Percentiles rank a stretch among this genome's conserved stretches.
phyloP scores from a whole-genome alignment of 2,888 invertebrate species.

The Eupelmus urozonus region DNA sequence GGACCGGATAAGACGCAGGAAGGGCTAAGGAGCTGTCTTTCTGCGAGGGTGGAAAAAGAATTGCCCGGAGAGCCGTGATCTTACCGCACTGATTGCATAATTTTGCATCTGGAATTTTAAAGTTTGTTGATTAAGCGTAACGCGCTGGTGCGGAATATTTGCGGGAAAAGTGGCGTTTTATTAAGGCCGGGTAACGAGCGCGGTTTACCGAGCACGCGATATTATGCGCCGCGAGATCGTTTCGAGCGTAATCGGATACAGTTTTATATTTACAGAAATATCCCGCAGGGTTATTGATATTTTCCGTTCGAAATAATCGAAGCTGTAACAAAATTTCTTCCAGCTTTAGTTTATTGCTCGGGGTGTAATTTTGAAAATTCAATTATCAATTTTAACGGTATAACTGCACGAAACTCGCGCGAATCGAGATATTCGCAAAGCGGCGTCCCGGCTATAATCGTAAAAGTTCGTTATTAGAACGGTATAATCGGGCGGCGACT shows the following conservation, averaged over 20 bases:
- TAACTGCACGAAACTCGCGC: too few relatives aligned
- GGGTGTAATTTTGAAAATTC: not conserved
- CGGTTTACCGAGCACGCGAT: not conserved
- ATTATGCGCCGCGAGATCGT: not conserved
- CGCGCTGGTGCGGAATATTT: conserved; percentile 21
- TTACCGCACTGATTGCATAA: conserved; percentile 36
- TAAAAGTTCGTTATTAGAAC: conserved; percentile 23
- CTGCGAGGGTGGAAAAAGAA: not conserved
- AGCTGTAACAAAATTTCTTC: too few relatives aligned
- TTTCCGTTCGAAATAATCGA: too few relatives aligned
- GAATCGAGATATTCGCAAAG: not conserved
- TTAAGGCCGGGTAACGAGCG: not conserved
- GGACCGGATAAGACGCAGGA: not conserved
- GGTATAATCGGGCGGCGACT: conserved; percentile 10
- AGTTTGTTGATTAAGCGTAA: conserved; percentile 23
- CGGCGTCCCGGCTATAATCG: conserved; percentile 17
- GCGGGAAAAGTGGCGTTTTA: conserved; percentile 1
- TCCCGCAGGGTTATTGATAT: too few relatives aligned
- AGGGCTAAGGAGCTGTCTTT: not conserved
- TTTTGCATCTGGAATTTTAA: conserved; percentile 16
- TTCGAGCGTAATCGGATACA: too few relatives aligned
- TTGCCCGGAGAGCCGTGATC: too few relatives aligned
- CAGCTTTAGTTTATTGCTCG: too few relatives aligned
- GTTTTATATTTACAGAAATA: too few relatives aligned
- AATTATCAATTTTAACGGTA: not conserved